Evolutionary conservation across 2,113 vertebrate genomes (phyloP).

Genomic region (Aramus guarauna): DNA sequence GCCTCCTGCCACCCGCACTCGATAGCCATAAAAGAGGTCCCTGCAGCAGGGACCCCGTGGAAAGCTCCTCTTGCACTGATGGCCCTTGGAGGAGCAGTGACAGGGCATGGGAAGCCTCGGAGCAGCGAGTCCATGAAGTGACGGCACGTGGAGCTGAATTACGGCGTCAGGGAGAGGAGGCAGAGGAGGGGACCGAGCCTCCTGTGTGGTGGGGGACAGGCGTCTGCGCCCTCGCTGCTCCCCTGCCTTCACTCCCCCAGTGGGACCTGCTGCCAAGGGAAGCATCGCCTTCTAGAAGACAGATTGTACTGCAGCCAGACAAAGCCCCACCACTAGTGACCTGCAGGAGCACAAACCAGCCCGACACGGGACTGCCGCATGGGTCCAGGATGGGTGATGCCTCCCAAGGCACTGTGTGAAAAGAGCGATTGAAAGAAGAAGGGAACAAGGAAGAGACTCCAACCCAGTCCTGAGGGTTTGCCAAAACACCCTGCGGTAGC

Average conservation of each 20-base stretch:
- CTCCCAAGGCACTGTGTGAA: not conserved
- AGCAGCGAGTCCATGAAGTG: not conserved
- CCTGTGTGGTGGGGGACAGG: not conserved
- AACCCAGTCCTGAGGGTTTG: not conserved
- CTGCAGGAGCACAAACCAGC: not conserved
- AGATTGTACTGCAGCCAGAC: not conserved
- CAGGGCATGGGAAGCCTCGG: not conserved
- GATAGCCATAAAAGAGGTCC: not conserved
- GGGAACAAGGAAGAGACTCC: not conserved
- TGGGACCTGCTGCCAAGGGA: not conserved
- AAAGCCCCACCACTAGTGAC: not conserved
- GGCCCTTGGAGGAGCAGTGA: not conserved
- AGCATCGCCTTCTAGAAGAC: not conserved
- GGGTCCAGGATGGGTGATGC: not conserved
- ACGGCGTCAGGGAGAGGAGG: not conserved
- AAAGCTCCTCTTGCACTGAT: not conserved
- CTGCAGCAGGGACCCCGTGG: not conserved
- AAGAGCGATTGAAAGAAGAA: not conserved
- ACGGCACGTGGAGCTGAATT: not conserved
- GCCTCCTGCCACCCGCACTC: not conserved
- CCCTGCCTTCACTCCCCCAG: not conserved
- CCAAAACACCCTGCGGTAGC: not conserved
- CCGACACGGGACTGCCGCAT: accelerated
- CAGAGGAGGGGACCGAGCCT: not conserved
- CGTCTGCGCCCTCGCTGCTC: not conserved